Evolutionary conservation across 1,140 invertebrate genomes (phyloP).

Genomic region (Hylyphantes graminicola): DNA sequence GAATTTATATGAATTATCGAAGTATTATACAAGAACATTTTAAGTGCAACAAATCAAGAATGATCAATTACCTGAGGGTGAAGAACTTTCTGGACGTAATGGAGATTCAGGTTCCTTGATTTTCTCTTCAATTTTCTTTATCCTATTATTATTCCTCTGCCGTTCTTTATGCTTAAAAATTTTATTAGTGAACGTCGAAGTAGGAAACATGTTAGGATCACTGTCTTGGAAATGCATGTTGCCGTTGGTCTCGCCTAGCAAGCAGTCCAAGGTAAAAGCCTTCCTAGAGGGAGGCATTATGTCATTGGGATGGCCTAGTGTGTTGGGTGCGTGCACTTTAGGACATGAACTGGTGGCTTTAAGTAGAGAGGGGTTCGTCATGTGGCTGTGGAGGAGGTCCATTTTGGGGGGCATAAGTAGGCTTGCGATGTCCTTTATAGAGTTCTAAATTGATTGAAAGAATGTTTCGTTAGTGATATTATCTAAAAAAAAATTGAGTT

Average conservation of each 20-base stretch:
- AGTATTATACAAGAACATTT: background rate
- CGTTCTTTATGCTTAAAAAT: constrained; percentile 40
- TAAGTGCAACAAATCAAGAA: background rate
- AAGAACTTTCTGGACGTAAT: constrained; percentile 47
- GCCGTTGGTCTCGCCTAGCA: constrained; percentile 56
- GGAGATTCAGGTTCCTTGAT: constrained; percentile 49
- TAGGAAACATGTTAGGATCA: constrained; percentile 35
- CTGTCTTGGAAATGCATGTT: constrained; percentile 27
- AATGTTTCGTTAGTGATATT: background rate
- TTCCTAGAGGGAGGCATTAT: constrained; percentile 45
- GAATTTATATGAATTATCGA: too few relatives aligned
- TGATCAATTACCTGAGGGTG: constrained; percentile 35
- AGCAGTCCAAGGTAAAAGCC: constrained; percentile 51
- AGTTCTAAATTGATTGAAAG: constrained; percentile 12
- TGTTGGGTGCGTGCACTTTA: constrained; percentile 53
- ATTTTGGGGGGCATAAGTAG: constrained; percentile 45
- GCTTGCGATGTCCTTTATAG: constrained; percentile 52
- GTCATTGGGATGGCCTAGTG: constrained; percentile 32
- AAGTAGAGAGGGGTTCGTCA: constrained; percentile 34
- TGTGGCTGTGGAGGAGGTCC: constrained; percentile 32
- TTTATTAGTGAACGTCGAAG: constrained; percentile 7
- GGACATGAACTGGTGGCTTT: constrained; percentile 42
- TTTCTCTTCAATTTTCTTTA: constrained; percentile 53
- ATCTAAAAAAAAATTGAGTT: constrained; percentile 2
- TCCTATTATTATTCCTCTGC: constrained; percentile 12